phyloP scores from a whole-genome alignment of 1,140 invertebrate genomes.

The Neomicropteryx cornuta region DNA sequence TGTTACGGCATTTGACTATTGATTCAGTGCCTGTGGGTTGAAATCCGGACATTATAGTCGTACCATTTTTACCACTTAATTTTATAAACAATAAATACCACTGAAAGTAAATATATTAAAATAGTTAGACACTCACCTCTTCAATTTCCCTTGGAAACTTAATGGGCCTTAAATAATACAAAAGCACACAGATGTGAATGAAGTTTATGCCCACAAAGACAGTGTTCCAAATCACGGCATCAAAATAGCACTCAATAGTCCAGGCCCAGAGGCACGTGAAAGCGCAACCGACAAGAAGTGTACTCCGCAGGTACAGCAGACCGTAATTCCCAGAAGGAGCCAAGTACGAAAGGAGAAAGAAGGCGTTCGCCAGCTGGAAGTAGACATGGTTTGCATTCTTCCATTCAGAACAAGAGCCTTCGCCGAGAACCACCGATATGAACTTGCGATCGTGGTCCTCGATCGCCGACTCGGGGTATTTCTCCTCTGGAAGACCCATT shows the following conservation, averaged over 20 bases:
- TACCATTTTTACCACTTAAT: too few species aligned
- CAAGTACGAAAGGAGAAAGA: conserved; percentile 69
- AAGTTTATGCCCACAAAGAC: conserved; percentile 74
- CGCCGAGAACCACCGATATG: conserved; percentile 9
- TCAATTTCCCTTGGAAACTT: conserved; percentile 78
- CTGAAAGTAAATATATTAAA: neutral
- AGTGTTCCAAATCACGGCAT: conserved; percentile 78
- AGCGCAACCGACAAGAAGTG: conserved; percentile 63
- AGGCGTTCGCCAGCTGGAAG: conserved; percentile 75
- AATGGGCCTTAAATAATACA: conserved; percentile 72
- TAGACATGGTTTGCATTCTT: conserved; percentile 57
- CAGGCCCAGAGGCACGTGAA: conserved; percentile 74
- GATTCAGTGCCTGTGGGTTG: too few species aligned
- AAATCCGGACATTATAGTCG: too few species aligned
- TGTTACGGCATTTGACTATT: too few species aligned
- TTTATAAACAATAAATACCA: neutral
- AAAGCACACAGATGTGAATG: conserved; percentile 66
- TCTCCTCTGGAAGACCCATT: neutral
- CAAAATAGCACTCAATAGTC: conserved; percentile 72
- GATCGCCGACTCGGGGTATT: neutral
- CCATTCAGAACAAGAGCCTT: conserved; percentile 46
- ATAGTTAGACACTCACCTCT: conserved; percentile 43
- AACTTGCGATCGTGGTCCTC: neutral
- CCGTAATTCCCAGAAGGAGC: conserved; percentile 70
- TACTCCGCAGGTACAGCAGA: conserved; percentile 63